phyloP scores from a whole-genome alignment of 2,797 vertebrate species.

The Chiloscyllium punctatum region DNA sequence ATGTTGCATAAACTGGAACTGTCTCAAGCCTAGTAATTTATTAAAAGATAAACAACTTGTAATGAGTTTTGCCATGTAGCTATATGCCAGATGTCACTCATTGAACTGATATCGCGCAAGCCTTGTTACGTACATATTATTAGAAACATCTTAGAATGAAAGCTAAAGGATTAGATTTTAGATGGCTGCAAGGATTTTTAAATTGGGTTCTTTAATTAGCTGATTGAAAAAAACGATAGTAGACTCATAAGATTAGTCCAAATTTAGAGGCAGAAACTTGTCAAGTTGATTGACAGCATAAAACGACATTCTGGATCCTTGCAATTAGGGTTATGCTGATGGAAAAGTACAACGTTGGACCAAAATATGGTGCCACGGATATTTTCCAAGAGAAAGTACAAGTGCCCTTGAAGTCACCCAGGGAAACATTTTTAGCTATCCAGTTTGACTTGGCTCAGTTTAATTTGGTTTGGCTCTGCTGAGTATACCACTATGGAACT shows the following conservation, averaged over 20 bases:
- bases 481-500: not conserved
- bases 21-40: not conserved
- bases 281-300: not conserved
- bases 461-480: conserved; percentile 31
- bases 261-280: not conserved
- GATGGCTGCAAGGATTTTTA: not conserved
- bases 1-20: not conserved
- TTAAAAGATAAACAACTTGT: not conserved
- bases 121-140: not conserved
- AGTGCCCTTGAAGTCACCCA: conserved; percentile 24
- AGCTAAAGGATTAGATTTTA: not conserved
- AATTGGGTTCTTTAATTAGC: not conserved
- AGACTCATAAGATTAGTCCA: too few relatives aligned
- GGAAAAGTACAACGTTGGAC: not conserved
- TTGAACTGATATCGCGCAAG: not conserved
- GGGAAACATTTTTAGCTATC: conserved; percentile 27
- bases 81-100: not conserved
- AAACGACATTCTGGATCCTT: not conserved
- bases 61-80: not conserved
- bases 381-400: not conserved
- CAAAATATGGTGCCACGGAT: not conserved
- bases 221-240: not conserved
- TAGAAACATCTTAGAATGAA: not conserved
- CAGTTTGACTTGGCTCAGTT: conserved; percentile 33
- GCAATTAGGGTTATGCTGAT: not conserved